A percentile compares a stretch with the other conserved stretches of the same genome.
Evolutionary conservation across 2,113 vertebrate species (phyloP).

Genomic region (Asarcornis scutulata): DNA sequence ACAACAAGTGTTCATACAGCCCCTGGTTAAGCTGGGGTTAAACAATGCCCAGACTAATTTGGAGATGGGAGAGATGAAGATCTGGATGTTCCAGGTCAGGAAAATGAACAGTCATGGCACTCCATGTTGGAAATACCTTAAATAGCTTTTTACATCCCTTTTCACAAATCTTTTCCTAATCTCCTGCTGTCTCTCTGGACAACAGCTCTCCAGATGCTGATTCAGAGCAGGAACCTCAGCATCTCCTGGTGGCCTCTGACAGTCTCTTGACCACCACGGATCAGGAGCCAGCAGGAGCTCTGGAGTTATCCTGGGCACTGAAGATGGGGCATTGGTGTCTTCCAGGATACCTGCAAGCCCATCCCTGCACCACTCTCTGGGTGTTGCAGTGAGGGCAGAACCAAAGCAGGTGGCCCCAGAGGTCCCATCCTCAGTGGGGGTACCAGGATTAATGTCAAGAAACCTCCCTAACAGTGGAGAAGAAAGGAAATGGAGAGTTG

Average conservation of each 20-base stretch:
- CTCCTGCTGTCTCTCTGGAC: neutral
- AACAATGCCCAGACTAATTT: accelerated
- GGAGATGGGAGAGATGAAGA: neutral
- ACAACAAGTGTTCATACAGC: neutral
- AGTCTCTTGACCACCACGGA: neutral
- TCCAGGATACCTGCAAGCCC: too few relatives aligned
- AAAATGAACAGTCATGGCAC: neutral
- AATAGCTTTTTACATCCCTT: neutral
- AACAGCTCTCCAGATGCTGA: neutral
- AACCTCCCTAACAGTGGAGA: neutral
- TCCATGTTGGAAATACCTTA: neutral
- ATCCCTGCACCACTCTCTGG: accelerated
- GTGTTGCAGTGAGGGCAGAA: neutral
- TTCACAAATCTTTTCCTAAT: neutral
- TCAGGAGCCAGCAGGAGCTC: neutral
- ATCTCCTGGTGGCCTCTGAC: neutral
- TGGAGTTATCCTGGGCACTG: neutral
- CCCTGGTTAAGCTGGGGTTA: neutral
- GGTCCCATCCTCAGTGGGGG: neutral
- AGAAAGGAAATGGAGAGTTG: neutral
- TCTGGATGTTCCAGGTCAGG: neutral
- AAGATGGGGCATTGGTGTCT: too few relatives aligned
- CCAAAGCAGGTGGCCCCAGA: accelerated
- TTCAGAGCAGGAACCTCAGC: neutral
- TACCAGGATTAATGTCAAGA: neutral